Percentiles rank a stretch among this genome's conserved stretches.
phyloP scores from a whole-genome alignment of 1,140 invertebrate species.

The Aculops lycopersici region DNA sequence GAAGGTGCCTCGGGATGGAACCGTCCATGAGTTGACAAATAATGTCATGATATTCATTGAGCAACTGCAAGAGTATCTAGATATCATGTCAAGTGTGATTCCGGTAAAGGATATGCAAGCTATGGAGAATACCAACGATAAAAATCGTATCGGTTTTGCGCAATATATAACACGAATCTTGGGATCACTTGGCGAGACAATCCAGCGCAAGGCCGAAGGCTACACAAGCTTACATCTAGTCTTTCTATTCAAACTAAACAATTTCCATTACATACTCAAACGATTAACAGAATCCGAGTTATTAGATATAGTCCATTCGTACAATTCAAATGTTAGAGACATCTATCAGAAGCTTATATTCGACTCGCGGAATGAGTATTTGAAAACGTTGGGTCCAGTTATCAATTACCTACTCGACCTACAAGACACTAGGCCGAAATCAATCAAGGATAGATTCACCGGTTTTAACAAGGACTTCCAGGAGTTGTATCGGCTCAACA shows the following conservation, averaged over 20 bases:
- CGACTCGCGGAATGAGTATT: slow-evolving; percentile 38
- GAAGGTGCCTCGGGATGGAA: slow-evolving; percentile 65
- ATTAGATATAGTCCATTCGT: slow-evolving; percentile 37
- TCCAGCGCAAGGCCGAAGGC: slow-evolving; percentile 36
- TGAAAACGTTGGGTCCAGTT: slow-evolving; percentile 49
- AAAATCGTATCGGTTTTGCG: slow-evolving; percentile 10
- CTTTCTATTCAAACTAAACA: slow-evolving; percentile 53
- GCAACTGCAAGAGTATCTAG: slow-evolving; percentile 25
- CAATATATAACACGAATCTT: slow-evolving; percentile 24
- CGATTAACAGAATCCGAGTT: slow-evolving; percentile 21
- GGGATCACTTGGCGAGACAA: slow-evolving; percentile 42
- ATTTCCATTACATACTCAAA: slow-evolving; percentile 67
- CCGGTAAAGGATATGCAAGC: slow-evolving; percentile 9
- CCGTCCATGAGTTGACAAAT: slow-evolving; percentile 71
- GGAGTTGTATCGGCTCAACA: slow-evolving; percentile 43
- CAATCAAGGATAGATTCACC: slow-evolving; percentile 72
- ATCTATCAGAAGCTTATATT: slow-evolving; percentile 41
- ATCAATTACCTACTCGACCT: slow-evolving; percentile 29
- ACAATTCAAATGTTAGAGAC: slow-evolving; percentile 45
- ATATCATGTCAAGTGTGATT: slow-evolving; percentile 11
- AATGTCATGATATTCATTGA: slow-evolving; percentile 62
- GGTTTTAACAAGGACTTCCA: slow-evolving; percentile 82
- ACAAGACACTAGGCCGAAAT: slow-evolving; percentile 35
- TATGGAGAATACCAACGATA: slow-evolving; percentile 9
- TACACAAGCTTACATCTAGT: slow-evolving; percentile 45